A percentile compares a stretch with the other conserved stretches of the same genome.
Conservation (phyloP, 2,888 invertebrate species). For the Teleiodes luculella region DNA sequence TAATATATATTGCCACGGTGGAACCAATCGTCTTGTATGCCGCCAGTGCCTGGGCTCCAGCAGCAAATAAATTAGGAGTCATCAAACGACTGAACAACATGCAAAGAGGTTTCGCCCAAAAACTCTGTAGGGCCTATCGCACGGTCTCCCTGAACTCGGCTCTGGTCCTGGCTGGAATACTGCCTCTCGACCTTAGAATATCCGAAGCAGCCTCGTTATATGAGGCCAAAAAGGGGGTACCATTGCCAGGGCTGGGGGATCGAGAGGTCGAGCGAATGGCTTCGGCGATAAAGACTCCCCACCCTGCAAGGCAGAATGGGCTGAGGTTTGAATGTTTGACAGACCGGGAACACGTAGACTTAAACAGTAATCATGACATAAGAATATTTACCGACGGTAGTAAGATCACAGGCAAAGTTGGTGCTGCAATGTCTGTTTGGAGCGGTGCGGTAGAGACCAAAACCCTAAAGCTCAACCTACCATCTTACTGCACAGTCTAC, state of each 20-base stretch:
- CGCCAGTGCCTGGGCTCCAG: conserved; percentile 17
- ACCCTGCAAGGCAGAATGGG: neutral
- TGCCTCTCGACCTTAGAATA: conserved; percentile 10
- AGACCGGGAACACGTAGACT: neutral
- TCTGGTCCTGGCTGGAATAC: conserved; percentile 6
- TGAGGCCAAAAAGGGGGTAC: neutral
- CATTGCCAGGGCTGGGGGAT: neutral
- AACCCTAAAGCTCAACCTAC: neutral
- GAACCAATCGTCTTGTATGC: conserved; percentile 8
- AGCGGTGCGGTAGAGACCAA: neutral
- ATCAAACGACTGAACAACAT: neutral
- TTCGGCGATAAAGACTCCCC: neutral
- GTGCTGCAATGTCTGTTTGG: neutral
- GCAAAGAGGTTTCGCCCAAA: neutral
- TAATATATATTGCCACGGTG: conserved; percentile 8
- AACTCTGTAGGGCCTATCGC: neutral
- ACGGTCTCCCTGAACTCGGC: conserved; percentile 9
- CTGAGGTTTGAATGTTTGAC: too few species aligned
- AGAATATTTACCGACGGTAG: neutral
- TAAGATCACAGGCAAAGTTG: neutral
- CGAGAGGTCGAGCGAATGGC: neutral
- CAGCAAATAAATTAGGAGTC: neutral
- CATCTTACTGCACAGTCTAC: neutral
- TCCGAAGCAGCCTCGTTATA: neutral
- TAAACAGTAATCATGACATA: neutral